phyloP scores from a whole-genome alignment of 2,888 invertebrate species.

The Dascillus cervinus region DNA sequence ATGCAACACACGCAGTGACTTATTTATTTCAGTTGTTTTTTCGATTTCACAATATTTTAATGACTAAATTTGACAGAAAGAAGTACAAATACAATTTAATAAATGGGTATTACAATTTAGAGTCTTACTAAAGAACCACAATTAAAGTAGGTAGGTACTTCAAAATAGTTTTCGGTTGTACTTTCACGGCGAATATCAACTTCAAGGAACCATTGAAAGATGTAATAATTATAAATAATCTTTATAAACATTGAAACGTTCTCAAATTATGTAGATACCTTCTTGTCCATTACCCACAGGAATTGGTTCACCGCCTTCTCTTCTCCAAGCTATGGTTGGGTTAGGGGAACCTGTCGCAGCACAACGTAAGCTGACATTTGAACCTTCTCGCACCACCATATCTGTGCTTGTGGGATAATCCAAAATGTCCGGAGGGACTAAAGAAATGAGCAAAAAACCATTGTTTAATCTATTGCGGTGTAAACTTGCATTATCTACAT shows the following conservation, averaged over 20 bases:
- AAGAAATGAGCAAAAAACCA: slow-evolving; percentile 8
- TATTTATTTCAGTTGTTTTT: too few relatives aligned
- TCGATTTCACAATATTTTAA: too few relatives aligned
- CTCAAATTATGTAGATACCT: slow-evolving; percentile 51
- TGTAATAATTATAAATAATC: slow-evolving; percentile 1
- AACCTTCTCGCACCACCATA: slow-evolving; percentile 80
- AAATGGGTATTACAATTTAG: too few relatives aligned
- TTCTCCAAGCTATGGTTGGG: slow-evolving; percentile 80
- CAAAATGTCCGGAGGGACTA: slow-evolving; percentile 76
- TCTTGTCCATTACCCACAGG: slow-evolving; percentile 59
- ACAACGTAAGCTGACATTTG: slow-evolving; percentile 76
- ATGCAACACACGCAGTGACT: too few relatives aligned
- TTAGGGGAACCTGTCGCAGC: slow-evolving; percentile 84
- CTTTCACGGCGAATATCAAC: too few relatives aligned
- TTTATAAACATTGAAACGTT: not conserved
- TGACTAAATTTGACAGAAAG: too few relatives aligned
- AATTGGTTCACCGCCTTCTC: slow-evolving; percentile 73
- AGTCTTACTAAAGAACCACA: too few relatives aligned
- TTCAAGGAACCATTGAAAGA: too few relatives aligned
- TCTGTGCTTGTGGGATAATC: slow-evolving; percentile 76
- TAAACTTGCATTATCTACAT: not conserved
- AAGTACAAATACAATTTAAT: too few relatives aligned
- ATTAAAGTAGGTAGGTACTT: too few relatives aligned
- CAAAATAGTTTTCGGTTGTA: too few relatives aligned
- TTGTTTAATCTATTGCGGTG: not conserved